Evolutionary conservation across 2,797 vertebrate species (phyloP).

Genomic region (Aplochiton taeniatus): DNA sequence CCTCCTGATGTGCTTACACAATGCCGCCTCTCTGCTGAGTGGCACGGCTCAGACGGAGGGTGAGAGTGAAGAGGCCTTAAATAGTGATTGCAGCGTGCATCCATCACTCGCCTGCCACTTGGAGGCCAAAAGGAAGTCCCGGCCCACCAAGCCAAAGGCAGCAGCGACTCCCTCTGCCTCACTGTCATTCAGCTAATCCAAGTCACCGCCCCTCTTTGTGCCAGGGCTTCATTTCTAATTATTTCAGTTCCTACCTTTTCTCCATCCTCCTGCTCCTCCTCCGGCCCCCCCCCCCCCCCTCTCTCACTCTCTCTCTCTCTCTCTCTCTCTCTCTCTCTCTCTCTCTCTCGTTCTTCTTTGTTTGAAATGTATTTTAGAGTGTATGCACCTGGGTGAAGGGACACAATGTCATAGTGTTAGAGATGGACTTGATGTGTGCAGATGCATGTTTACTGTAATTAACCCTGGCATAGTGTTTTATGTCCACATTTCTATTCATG

Average conservation of each 20-base stretch:
- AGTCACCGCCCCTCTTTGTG: background rate
- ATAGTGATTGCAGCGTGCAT: slow-evolving; percentile 37
- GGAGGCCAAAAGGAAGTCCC: slow-evolving; percentile 11
- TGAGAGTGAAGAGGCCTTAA: slow-evolving; percentile 46
- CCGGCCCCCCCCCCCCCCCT: slow-evolving; percentile 28
- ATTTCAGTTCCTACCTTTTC: slow-evolving; percentile 32
- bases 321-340: slow-evolving; percentile 23
- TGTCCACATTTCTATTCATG: too few species aligned
- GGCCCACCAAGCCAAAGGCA: slow-evolving; percentile 20
- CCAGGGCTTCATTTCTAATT: slow-evolving; percentile 10
- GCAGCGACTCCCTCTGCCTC: slow-evolving; percentile 19
- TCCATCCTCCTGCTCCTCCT: slow-evolving; percentile 34
- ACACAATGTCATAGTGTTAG: background rate
- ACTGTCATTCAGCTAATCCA: slow-evolving; percentile 10
- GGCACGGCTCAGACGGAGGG: slow-evolving; percentile 19
- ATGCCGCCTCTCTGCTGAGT: slow-evolving; percentile 33
- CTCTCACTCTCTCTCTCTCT: background rate
- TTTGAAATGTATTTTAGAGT: background rate
- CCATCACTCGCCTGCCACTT: slow-evolving; percentile 43
- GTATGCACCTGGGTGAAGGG: background rate
- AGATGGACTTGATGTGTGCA: background rate
- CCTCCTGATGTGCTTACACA: slow-evolving; percentile 49
- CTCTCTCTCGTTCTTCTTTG: background rate
- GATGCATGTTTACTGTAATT: background rate
- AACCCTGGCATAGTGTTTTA: too few species aligned